Percentiles rank a stretch among this genome's conserved stretches.
These are phyloP conservation scores for Cardiocondyla obscurior DNA, from an alignment of 1,140 invertebrate genomes.

Conservation along the genomic window DNA sequence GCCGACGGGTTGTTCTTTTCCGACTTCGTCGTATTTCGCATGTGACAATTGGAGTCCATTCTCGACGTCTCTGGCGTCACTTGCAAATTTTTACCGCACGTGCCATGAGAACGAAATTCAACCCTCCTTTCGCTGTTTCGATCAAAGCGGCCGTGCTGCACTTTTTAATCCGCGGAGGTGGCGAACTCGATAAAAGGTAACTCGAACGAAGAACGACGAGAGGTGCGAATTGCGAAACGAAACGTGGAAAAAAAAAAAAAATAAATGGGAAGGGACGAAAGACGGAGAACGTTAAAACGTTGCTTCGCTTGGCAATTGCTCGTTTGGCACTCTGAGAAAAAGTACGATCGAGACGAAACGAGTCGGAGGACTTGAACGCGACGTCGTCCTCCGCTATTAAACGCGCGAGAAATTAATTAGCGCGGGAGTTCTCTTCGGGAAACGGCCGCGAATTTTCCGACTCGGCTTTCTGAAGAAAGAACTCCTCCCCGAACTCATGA, in stretches of 20 bases:
- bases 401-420: slow-evolving; percentile 49
- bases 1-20: no score
- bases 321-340: slow-evolving; percentile 83
- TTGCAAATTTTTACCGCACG: not conserved
- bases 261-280: not conserved
- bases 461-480: slow-evolving; percentile 19
- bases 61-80: not conserved
- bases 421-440: slow-evolving; percentile 27
- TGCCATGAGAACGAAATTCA: slow-evolving; percentile 4
- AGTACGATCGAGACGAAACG: slow-evolving; percentile 55
- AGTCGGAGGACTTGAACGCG: slow-evolving; percentile 43
- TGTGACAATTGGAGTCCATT: not conserved
- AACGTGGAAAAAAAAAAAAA: not conserved
- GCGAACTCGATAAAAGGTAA: slow-evolving; percentile 9
- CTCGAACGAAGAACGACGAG: slow-evolving; percentile 22
- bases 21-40: not conserved
- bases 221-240: slow-evolving; percentile 15
- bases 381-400: slow-evolving; percentile 12
- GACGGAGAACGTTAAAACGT: slow-evolving; percentile 21
- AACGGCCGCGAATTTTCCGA: not conserved
- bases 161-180: slow-evolving; percentile 16
- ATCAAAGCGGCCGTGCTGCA: slow-evolving; percentile 14
- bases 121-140: slow-evolving; percentile 21
- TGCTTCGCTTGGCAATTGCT: slow-evolving; percentile 44
- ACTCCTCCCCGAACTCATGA: not conserved